Conservation (phyloP, 2,888 invertebrate species). For the Lasioglossum oenotherae region DNA sequence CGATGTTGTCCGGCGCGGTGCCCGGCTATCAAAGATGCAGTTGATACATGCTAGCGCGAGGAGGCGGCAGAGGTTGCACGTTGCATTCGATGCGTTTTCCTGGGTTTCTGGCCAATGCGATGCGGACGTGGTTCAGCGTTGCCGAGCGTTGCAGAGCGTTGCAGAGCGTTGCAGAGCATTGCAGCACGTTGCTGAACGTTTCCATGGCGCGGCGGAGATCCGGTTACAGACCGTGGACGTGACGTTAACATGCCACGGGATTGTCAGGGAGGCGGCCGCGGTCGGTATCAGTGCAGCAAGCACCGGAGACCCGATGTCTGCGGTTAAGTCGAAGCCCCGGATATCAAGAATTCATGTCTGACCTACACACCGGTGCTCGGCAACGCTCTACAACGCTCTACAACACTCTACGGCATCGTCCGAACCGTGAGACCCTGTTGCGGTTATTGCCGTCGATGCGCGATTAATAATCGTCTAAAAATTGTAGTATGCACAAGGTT, state of each 20-base stretch:
- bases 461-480: slow-evolving; percentile 62
- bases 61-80: not conserved
- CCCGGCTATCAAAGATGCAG: slow-evolving; percentile 63
- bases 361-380: slow-evolving; percentile 68
- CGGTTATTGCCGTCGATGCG: slow-evolving; percentile 23
- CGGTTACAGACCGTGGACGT: slow-evolving; percentile 59
- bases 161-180: slow-evolving; percentile 20
- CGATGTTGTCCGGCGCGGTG: slow-evolving; percentile 17
- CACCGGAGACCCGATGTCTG: slow-evolving; percentile 74
- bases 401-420: not conserved
- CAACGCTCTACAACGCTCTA: not conserved
- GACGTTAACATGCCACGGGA: slow-evolving; percentile 72
- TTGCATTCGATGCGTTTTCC: slow-evolving; percentile 29
- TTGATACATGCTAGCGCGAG: slow-evolving; percentile 5
- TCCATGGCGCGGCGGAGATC: slow-evolving; percentile 16
- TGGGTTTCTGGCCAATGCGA: not conserved
- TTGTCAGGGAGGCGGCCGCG: slow-evolving; percentile 63
- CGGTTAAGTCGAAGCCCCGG: slow-evolving; percentile 75
- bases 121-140: not conserved
- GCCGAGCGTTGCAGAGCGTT: too few species aligned
- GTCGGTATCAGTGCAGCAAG: slow-evolving; percentile 62
- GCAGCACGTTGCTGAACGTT: slow-evolving; percentile 31
- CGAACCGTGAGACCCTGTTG: slow-evolving; percentile 34
- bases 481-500: slow-evolving; percentile 27
- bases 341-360: slow-evolving; percentile 79